Evolutionary conservation across 2,888 invertebrate species (phyloP), one percentile per base, ranked within the genome.

Genomic region (Tryphoninae sp.): DNA sequence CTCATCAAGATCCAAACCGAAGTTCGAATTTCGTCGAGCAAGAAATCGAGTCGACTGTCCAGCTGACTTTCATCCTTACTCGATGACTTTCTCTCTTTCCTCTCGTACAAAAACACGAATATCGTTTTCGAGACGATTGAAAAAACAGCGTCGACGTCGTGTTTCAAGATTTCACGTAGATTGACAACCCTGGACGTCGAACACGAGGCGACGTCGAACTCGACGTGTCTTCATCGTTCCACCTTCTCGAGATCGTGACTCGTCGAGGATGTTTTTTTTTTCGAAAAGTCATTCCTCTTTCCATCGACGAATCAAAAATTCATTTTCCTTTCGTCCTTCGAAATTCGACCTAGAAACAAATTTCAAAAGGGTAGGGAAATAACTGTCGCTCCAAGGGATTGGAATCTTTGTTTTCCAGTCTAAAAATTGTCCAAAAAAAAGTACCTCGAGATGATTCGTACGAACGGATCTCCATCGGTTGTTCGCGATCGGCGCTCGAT

Each of bases 371-470:
- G 33, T 33, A 6, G 26, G 2, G 4, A 26, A 26, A 26, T 26
- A 26, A 26, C 3, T 2, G 26, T 26, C 4, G 26, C 4, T 26
- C 26, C 2, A 2, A 26, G 4, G 26, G 26, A 4, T 26, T 26
- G 33, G 7, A 33, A 33, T 33, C 6, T 33, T 33, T 33, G 4
- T 33, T 33, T 3, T 26, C 26, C 3, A 3, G 2, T 26, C 0
- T 3, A 26, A 26, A 26, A 26, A 26, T 26, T 26, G 3, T 3
- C 26, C 2, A 2, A 23, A 22, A 59, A 22, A 23, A 22, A 13
- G 19, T 9, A 22, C 23, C 6, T 59, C 11, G 88, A 89, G 6
- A 33, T 88, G 87, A 88, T 88, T 89, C 90, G 90, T 90, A 90
- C 88, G 89, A 89, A 90, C 88, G 89, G 86, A 33, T 33, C 83